Base-by-base conservation (phyloP, 2,888 invertebrate genomes). In the Eilema depressum region DNA sequence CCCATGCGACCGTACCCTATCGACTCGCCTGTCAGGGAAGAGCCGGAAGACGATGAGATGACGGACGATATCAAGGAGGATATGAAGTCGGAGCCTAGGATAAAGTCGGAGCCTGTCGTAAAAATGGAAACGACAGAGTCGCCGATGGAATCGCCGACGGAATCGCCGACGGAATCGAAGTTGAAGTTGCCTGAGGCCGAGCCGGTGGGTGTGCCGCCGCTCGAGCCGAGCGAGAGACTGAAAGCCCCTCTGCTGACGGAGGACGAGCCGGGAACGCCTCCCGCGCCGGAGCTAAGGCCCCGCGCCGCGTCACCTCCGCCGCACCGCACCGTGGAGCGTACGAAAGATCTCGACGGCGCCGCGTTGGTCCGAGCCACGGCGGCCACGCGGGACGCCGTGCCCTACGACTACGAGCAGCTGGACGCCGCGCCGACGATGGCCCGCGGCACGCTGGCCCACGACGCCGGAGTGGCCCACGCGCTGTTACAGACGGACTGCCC, bases 281-380 rank as follows among this genome's bases (percentile, higher is more conserved):
- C 57, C 63, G 71, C 25, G 68, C 56, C 65, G 71, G 70, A 26
- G 72, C 78, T 70, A 33, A 75, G 75, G 37, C 68, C 79, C 70
- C 79, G 77, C 80, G 74, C 67, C 37, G 68, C 73, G 8, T 72
- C 74, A 5, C 71, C 79, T 63, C 88, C 80, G 64, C 90, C 89
- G 74, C 94, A 94, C 86, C 86, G 94, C 75, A 93, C 93, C 17
- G 94, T 94, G 59, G 94, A 94, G 83, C 83, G 91, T 76, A 93
- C 94, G 94, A 94, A 90, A 94, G 86, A 65, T 30, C 82, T 73
- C 67, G 89, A 89, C 83, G 89, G 89, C 83, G 86, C 84, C 62
- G 84, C 82, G 68, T 75, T 95, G 82, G 88, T 86, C 77, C 85
- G 79, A 88, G 95, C 57, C 80, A 79, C 90, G 90, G 68, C 1